A percentile compares a stretch with the other conserved stretches of the same genome.
Conservation (phyloP, 2,888 invertebrate genomes). For the Syrphus vitripennis region DNA sequence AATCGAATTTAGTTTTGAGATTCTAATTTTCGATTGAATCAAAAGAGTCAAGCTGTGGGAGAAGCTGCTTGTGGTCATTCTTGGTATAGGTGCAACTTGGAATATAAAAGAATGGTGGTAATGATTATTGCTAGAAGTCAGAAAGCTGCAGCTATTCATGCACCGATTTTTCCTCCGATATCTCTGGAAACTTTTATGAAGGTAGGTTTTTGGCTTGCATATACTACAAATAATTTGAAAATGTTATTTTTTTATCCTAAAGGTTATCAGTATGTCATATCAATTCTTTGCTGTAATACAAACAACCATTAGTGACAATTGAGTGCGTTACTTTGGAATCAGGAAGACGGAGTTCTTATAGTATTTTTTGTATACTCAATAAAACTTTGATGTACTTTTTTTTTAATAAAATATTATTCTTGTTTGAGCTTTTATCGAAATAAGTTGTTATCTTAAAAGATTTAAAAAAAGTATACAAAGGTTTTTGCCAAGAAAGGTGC, state of each 20-base stretch:
- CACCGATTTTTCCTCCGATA: conserved; percentile 77
- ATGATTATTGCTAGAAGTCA: conserved; percentile 77
- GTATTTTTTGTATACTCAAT: too few species aligned
- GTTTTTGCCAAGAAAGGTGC: too few species aligned
- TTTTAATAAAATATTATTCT: too few species aligned
- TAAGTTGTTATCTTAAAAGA: too few species aligned
- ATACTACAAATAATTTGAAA: too few species aligned
- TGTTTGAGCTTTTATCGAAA: too few species aligned
- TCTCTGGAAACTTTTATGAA: conserved; percentile 77
- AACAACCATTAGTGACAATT: conserved; percentile 60
- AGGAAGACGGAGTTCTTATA: too few species aligned
- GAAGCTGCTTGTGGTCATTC: conserved; percentile 76
- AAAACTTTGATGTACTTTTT: too few species aligned
- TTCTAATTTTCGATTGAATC: not conserved
- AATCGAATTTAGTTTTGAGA: too few species aligned
- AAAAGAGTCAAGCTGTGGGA: conserved; percentile 76
- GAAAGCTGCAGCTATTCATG: conserved; percentile 75
- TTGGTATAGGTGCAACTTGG: conserved; percentile 74
- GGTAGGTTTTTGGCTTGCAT: conserved; percentile 21
- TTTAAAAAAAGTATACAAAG: too few species aligned
- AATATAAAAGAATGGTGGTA: conserved; percentile 74
- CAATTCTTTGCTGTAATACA: conserved; percentile 76
- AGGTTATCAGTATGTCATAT: conserved; percentile 77
- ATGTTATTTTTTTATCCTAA: not conserved
- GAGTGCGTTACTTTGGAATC: too few species aligned